These are phyloP conservation scores for Zaprionus nigranus DNA, from an alignment of 1,140 invertebrate genomes.

Conservation along the genomic window DNA sequence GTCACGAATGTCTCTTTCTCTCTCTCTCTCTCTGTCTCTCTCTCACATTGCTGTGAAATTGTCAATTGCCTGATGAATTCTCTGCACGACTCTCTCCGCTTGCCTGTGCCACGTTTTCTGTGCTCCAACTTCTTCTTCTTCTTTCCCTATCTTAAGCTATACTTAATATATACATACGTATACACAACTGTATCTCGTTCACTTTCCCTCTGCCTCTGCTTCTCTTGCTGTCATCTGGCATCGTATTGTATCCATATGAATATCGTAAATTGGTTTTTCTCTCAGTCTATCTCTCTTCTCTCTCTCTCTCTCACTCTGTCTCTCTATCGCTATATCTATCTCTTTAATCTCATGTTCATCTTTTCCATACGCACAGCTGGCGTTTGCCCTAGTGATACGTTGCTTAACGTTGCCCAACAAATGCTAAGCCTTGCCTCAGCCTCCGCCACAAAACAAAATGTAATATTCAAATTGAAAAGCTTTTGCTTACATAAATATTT, in stretches of 20 bases:
- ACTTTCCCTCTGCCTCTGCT: conserved; percentile 16
- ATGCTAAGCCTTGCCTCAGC: conserved; percentile 66
- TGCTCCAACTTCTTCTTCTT: neutral
- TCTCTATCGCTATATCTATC: conserved; percentile 24
- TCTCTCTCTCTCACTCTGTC: conserved; percentile 14
- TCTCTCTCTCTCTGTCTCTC: neutral
- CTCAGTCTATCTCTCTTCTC: conserved; percentile 27
- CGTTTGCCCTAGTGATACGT: conserved; percentile 74
- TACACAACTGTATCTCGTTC: conserved; percentile 26
- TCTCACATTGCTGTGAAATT: conserved; percentile 56
- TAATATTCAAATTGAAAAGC: conserved; percentile 79
- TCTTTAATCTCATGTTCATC: conserved; percentile 54
- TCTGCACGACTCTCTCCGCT: conserved; percentile 58
- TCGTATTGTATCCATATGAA: conserved; percentile 5
- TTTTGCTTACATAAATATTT: conserved; percentile 51
- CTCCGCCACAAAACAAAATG: conserved; percentile 57
- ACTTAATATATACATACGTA: conserved; percentile 6
- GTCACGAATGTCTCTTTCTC: conserved; percentile 11
- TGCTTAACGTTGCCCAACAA: conserved; percentile 71
- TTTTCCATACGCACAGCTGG: conserved; percentile 76
- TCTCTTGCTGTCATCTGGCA: conserved; percentile 12
- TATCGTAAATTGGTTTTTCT: conserved; percentile 30
- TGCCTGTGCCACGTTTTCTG: conserved; percentile 25
- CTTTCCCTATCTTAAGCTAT: conserved; percentile 1
- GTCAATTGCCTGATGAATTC: conserved; percentile 61